Percentiles rank a stretch among this genome's conserved stretches.
These are phyloP conservation scores for Drosophila triauraria DNA, from an alignment of 1,140 invertebrate species.

Conservation along the genomic window DNA sequence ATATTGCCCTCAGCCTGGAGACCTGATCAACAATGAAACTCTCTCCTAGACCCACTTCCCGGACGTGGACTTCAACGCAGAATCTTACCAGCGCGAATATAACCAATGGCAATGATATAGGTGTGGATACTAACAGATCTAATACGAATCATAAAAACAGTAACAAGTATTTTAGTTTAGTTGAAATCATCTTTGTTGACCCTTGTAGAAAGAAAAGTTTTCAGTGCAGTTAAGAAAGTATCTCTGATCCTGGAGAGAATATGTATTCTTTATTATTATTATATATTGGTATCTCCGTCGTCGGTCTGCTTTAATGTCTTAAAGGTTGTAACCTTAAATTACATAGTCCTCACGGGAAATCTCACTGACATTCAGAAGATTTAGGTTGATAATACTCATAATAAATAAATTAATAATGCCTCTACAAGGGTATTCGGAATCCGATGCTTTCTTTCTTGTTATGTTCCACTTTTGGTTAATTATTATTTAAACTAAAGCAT, in stretches of 20 bases:
- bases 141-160: no score
- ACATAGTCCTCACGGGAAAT: no score
- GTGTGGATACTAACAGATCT: slow-evolving; percentile 43
- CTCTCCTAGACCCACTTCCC: slow-evolving; percentile 67
- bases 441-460: neutral
- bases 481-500: neutral
- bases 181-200: neutral
- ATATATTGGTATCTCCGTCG: neutral
- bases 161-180: neutral
- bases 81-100: slow-evolving; percentile 85
- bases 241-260: no score
- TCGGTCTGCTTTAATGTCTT: neutral
- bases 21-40: neutral
- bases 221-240: neutral
- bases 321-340: no score
- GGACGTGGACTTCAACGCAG: slow-evolving; percentile 87
- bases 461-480: neutral
- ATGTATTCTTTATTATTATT: neutral
- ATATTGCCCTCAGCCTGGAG: neutral
- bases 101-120: slow-evolving; percentile 79
- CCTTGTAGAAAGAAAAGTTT: neutral
- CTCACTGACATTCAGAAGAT: no score
- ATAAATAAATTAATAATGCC: neutral
- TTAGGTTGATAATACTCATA: neutral
- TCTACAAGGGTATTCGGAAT: slow-evolving; percentile 7